Conservation (phyloP, 2,113 vertebrate genomes). For the Pelodiscus sinensis region DNA sequence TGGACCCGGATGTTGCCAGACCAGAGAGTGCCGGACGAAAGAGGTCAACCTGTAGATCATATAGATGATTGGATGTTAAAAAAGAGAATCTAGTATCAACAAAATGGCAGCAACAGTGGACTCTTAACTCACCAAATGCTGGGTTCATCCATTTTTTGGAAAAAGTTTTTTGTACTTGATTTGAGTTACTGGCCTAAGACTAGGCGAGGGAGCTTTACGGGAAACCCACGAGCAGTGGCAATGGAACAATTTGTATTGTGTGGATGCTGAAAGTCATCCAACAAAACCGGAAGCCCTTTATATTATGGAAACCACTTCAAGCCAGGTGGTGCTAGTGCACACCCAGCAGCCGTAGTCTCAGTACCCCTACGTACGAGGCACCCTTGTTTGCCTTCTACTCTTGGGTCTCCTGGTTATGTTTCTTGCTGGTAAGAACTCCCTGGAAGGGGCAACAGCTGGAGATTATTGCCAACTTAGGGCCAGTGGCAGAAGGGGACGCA, state of each 20-base stretch:
- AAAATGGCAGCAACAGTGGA: accelerated
- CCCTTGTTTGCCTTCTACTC: neutral
- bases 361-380: neutral
- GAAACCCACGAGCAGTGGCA: neutral
- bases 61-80: neutral
- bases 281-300: too few species aligned
- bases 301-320: too few species aligned
- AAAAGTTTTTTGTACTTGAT: neutral
- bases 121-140: neutral
- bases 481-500: accelerated
- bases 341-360: too few species aligned
- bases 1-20: too few species aligned
- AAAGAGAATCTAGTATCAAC: accelerated
- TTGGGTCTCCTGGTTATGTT: neutral
- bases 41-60: neutral
- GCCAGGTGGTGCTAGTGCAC: too few species aligned
- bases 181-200: neutral
- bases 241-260: too few species aligned
- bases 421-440: neutral
- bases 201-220: accelerated
- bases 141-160: accelerated
- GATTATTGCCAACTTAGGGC: neutral
- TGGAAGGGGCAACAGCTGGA: neutral
- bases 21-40: too few species aligned
- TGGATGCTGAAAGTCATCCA: too few species aligned